phyloP scores from a whole-genome alignment of 2,113 vertebrate genomes.

The Aegithalos caudatus region DNA sequence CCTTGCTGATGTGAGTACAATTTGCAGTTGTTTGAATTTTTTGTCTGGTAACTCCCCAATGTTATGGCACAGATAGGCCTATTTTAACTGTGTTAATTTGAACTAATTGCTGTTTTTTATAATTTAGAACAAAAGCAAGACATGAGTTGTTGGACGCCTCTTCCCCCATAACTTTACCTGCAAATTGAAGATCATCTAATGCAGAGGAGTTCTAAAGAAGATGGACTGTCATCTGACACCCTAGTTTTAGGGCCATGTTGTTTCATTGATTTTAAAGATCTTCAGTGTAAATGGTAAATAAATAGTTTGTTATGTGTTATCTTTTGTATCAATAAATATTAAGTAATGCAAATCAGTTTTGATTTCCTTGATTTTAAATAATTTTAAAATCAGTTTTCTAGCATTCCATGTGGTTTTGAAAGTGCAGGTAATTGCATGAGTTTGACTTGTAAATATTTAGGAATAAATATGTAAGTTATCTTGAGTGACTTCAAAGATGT shows the following conservation, averaged over 20 bases:
- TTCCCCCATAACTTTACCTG: neutral
- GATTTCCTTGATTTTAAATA: neutral
- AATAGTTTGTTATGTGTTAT: neutral
- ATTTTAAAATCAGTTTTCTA: neutral
- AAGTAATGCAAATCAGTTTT: neutral
- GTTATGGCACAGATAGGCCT: neutral
- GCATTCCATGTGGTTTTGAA: neutral
- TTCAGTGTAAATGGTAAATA: conserved; percentile 12
- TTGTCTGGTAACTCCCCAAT: neutral
- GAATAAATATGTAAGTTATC: neutral
- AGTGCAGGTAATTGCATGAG: neutral
- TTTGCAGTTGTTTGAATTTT: neutral
- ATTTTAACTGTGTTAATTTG: neutral
- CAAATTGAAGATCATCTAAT: neutral
- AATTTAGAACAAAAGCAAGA: neutral
- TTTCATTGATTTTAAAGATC: neutral
- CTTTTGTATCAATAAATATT: conserved; percentile 30
- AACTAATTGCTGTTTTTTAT: neutral
- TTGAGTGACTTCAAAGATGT: neutral
- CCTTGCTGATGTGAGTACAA: neutral
- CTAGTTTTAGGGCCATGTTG: neutral
- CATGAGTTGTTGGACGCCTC: neutral
- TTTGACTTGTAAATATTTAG: neutral
- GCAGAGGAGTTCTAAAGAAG: neutral
- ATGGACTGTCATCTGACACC: neutral